Evolutionary conservation across 2,113 vertebrate species (phyloP).

Genomic region (Bubalus kerabau): DNA sequence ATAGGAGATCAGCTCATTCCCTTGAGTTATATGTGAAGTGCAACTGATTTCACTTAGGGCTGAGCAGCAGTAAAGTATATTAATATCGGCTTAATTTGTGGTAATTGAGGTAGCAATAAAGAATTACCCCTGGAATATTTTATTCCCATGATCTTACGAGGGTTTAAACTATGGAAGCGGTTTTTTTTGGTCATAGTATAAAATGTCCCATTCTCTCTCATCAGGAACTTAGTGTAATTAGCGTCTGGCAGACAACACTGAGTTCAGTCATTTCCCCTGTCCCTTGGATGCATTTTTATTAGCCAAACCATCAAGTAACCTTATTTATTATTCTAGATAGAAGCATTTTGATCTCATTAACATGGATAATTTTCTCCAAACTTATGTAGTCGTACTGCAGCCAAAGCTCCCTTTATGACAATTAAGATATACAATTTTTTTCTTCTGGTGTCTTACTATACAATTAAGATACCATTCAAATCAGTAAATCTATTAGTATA

Average conservation of each 20-base stretch:
- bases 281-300: slow-evolving; percentile 74
- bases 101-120: slow-evolving; percentile 75
- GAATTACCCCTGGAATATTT: slow-evolving; percentile 66
- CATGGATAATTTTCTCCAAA: slow-evolving; percentile 73
- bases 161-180: slow-evolving; percentile 45
- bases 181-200: slow-evolving; percentile 48
- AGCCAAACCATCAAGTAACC: slow-evolving; percentile 60
- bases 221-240: slow-evolving; percentile 51
- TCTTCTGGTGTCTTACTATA: slow-evolving; percentile 61
- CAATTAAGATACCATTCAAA: slow-evolving; percentile 77
- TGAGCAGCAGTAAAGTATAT: slow-evolving; percentile 46
- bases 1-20: slow-evolving; percentile 20
- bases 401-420: slow-evolving; percentile 69
- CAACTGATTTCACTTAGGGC: slow-evolving; percentile 53
- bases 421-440: slow-evolving; percentile 71
- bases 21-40: slow-evolving; percentile 47
- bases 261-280: slow-evolving; percentile 59
- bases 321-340: slow-evolving; percentile 75
- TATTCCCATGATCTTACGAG: slow-evolving; percentile 59
- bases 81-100: slow-evolving; percentile 70
- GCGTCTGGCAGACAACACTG: slow-evolving; percentile 56
- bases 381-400: slow-evolving; percentile 58
- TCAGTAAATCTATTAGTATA: slow-evolving; percentile 77
- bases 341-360: slow-evolving; percentile 77
- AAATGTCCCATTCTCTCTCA: slow-evolving; percentile 56